phyloP scores from a whole-genome alignment of 2,113 vertebrate species.

The Apodemus sylvaticus region DNA sequence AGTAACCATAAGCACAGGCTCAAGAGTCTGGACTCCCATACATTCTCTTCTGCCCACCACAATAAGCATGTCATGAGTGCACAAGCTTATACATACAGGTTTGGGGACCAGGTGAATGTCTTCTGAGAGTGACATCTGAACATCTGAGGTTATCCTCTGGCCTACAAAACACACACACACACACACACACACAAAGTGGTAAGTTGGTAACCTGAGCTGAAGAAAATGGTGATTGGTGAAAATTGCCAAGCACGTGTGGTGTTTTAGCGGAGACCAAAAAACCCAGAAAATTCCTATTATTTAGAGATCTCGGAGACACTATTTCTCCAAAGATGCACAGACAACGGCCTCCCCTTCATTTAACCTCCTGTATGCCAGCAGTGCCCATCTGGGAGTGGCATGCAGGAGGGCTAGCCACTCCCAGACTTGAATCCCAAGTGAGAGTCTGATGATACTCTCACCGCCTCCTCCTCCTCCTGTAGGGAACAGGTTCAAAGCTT shows the following conservation, averaged over 20 bases:
- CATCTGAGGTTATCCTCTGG: background rate
- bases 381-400: no score
- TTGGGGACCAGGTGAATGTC: background rate
- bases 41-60: no score
- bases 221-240: background rate
- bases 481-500: background rate
- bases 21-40: background rate
- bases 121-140: background rate
- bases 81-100: background rate
- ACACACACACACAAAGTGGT: background rate
- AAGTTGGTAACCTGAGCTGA: background rate
- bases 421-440: no score
- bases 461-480: background rate
- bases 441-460: no score
- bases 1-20: background rate
- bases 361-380: background rate
- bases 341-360: background rate
- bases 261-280: background rate
- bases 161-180: background rate
- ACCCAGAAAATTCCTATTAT: background rate
- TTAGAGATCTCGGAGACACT: background rate
- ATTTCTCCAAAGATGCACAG: background rate
- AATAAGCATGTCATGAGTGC: background rate
- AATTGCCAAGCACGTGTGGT: background rate
- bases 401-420: no score